Evolutionary conservation across 2,797 vertebrate species (phyloP).

Genomic region (Setipinna tenuifilis): DNA sequence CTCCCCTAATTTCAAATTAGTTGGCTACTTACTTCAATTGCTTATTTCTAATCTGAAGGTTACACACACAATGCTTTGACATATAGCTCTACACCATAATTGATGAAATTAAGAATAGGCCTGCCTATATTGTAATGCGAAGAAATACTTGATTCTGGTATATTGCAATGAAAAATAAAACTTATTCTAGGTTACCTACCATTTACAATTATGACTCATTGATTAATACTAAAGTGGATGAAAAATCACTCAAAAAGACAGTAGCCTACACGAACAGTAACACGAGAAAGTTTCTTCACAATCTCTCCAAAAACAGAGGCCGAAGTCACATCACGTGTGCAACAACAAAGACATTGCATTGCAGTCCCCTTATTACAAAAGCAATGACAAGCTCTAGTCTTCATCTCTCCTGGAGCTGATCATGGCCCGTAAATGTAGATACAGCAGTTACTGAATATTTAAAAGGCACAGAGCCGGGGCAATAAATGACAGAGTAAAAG

Average conservation of each 20-base stretch:
- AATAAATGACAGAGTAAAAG: conserved; percentile 87
- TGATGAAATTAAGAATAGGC: background rate
- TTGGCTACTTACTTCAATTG: background rate
- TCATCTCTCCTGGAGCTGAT: conserved; percentile 66
- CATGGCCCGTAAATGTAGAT: conserved; percentile 82
- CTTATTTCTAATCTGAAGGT: no score
- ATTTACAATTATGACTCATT: background rate
- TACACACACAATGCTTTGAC: background rate
- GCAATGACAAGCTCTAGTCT: conserved; percentile 64
- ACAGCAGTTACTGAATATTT: conserved; percentile 86
- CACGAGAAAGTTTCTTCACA: background rate
- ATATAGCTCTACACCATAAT: background rate
- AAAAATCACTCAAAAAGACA: background rate
- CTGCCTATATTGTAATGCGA: background rate
- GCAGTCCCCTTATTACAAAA: conserved; percentile 57
- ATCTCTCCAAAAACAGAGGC: background rate
- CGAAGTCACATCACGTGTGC: background rate
- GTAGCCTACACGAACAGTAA: background rate
- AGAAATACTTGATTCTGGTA: no score
- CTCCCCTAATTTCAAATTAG: background rate
- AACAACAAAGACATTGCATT: conserved; percentile 47
- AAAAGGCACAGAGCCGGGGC: conserved; percentile 83
- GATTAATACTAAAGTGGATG: background rate
- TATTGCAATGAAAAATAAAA: background rate
- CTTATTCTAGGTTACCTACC: no score